Percentiles rank a stretch among this genome's conserved stretches.
These are phyloP conservation scores for Malacoraja senta DNA, from an alignment of 2,797 vertebrate genomes.

Conservation along the genomic window DNA sequence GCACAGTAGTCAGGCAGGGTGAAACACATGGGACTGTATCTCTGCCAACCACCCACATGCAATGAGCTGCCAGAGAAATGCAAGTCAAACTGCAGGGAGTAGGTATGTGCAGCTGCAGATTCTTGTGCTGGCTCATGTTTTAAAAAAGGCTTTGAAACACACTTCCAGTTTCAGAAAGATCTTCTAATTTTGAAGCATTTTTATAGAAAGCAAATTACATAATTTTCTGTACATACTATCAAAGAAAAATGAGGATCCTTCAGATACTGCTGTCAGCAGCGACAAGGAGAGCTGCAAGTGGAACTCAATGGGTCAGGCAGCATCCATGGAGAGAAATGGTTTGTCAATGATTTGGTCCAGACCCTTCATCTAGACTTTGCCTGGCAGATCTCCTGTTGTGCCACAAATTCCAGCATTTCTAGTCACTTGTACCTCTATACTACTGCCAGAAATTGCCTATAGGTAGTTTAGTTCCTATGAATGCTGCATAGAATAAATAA, in stretches of 20 bases:
- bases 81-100: neutral
- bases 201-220: neutral
- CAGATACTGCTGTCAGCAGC: neutral
- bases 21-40: neutral
- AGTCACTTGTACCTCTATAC: neutral
- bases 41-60: neutral
- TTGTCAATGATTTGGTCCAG: no score
- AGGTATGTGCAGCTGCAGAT: neutral
- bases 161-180: neutral
- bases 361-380: no score
- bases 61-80: neutral
- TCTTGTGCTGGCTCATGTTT: neutral
- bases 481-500: neutral
- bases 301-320: no score
- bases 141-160: neutral
- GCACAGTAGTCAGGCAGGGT: neutral
- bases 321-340: no score
- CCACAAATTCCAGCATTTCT: no score
- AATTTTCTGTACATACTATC: neutral
- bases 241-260: neutral
- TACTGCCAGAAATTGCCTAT: neutral
- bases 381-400: no score
- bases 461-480: neutral
- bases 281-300: no score
- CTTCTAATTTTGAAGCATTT: neutral